Percentiles rank a stretch among this genome's conserved stretches.
Conservation (phyloP, 2,888 invertebrate genomes). For the Scaptomyza parva region DNA sequence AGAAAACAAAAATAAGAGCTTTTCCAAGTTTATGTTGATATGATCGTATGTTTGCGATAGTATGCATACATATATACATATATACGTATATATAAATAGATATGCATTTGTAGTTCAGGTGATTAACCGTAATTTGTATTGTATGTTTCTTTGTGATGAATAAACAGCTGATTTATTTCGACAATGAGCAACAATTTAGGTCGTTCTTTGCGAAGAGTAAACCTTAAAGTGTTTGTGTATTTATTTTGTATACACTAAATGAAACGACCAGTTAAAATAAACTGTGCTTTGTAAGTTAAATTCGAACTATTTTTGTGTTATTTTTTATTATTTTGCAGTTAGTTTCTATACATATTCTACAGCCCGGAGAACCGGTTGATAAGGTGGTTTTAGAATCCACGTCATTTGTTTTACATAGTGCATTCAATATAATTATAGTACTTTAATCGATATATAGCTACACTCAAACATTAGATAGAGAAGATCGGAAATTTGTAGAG, state of each 20-base stretch:
- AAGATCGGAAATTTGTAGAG: not conserved
- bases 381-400: conserved; percentile 1
- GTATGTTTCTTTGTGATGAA: not conserved
- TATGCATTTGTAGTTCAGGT: conserved; percentile 3
- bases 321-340: not conserved
- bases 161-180: not conserved
- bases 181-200: not conserved
- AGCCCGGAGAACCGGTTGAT: conserved; percentile 40
- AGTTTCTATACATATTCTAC: not conserved
- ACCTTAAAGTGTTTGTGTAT: not conserved
- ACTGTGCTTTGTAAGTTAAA: not conserved
- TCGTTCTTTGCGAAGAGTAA: not conserved
- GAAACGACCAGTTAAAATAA: not conserved
- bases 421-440: conserved; percentile 1
- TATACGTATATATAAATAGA: too few relatives aligned
- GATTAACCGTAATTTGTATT: not conserved
- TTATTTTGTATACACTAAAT: not conserved
- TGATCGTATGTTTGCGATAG: not conserved
- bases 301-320: not conserved
- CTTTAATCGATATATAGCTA: not conserved
- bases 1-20: conserved; percentile 30
- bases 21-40: not conserved
- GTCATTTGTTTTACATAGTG: not conserved
- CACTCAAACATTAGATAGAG: not conserved
- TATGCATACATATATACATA: not conserved